Conservation (phyloP, 2,113 vertebrate genomes). For the Talpa occidentalis region DNA sequence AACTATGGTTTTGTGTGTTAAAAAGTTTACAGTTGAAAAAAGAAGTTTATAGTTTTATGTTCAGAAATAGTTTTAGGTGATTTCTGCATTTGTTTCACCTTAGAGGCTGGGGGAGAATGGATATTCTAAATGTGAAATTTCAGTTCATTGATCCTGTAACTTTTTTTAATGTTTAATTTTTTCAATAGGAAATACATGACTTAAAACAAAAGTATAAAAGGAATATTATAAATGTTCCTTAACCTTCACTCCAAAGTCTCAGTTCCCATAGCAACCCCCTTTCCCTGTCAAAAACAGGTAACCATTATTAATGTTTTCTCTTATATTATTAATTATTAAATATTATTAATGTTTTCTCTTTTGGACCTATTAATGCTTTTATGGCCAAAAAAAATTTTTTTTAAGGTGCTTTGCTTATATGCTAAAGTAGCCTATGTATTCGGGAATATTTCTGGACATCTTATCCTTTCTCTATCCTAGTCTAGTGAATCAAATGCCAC, state of each 20-base stretch:
- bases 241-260: neutral
- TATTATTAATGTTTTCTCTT: too few species aligned
- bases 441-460: neutral
- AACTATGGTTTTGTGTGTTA: neutral
- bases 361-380: neutral
- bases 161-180: conserved; percentile 43
- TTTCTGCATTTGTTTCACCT: neutral
- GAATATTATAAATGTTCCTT: neutral
- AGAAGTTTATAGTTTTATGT: neutral
- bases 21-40: neutral
- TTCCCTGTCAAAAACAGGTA: neutral
- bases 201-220: conserved; percentile 11
- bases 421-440: neutral
- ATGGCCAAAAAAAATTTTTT: neutral
- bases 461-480: neutral
- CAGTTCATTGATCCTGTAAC: neutral
- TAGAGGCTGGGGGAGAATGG: neutral
- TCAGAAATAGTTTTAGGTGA: neutral
- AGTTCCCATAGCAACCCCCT: neutral
- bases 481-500: neutral
- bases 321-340: too few species aligned
- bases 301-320: neutral
- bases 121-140: neutral
- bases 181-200: conserved; percentile 15
- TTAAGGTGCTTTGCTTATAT: neutral